Conservation (phyloP, 2,888 invertebrate genomes). For the Synergus itoensis region DNA sequence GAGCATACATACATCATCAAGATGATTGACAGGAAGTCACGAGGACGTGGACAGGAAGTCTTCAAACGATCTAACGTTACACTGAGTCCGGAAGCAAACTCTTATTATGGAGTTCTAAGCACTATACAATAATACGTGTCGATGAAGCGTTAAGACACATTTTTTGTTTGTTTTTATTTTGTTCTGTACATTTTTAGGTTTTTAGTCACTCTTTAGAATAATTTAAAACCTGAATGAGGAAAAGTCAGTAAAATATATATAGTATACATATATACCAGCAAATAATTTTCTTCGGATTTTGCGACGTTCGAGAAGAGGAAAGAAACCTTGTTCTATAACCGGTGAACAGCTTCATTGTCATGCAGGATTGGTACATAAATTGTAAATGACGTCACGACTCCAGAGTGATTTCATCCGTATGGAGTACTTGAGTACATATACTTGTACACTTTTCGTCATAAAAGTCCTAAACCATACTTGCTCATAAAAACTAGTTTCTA, state of each 20-base stretch:
- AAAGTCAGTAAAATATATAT: no score
- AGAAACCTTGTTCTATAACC: constrained; percentile 24
- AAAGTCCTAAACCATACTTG: not conserved
- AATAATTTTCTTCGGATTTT: not conserved
- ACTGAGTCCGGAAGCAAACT: constrained; percentile 31
- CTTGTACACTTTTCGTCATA: not conserved
- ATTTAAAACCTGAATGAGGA: no score
- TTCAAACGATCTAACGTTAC: constrained; percentile 39
- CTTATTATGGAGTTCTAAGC: constrained; percentile 16
- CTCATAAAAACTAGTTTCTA: constrained; percentile 20
- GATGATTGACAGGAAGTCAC: constrained; percentile 32
- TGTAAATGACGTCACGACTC: constrained; percentile 48
- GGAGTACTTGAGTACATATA: not conserved
- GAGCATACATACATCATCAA: not conserved
- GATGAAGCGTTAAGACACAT: constrained; percentile 12
- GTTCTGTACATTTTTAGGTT: no score
- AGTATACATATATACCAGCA: no score
- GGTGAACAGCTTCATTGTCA: constrained; percentile 31
- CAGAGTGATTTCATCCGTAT: constrained; percentile 43
- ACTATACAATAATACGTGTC: constrained; percentile 14
- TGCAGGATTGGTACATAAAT: constrained; percentile 47
- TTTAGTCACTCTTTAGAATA: no score
- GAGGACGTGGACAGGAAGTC: constrained; percentile 10
- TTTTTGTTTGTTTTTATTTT: no score
- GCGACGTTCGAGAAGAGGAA: not conserved